These are phyloP conservation scores for Dynastes hyllus DNA, from an alignment of 2,888 invertebrate species.

Conservation along the genomic window DNA sequence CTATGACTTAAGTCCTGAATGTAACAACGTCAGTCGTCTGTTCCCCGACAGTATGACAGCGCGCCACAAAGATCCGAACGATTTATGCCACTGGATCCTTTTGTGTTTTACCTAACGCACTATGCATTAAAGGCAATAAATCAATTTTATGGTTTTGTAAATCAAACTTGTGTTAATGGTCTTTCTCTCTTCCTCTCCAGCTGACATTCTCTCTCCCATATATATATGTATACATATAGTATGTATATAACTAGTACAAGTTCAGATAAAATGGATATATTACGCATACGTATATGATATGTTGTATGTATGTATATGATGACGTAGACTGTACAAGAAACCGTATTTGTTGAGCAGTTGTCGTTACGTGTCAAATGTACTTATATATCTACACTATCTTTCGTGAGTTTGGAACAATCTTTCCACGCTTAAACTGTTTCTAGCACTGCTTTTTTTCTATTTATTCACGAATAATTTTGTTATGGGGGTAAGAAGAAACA, in stretches of 20 bases:
- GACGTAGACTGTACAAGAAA: constrained; percentile 24
- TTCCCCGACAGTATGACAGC: constrained; percentile 65
- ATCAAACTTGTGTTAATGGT: constrained; percentile 70
- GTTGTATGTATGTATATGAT: constrained; percentile 23
- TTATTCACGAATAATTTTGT: no score
- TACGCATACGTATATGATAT: constrained; percentile 17
- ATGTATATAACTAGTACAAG: neutral
- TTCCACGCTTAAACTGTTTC: no score
- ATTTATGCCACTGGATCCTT: constrained; percentile 71
- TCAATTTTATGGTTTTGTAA: constrained; percentile 73
- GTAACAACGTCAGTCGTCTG: constrained; percentile 55
- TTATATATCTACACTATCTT: neutral
- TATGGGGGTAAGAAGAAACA: no score
- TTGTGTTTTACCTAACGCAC: constrained; percentile 71
- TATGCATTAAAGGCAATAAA: constrained; percentile 71
- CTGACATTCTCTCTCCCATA: neutral
- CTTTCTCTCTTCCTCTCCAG: constrained; percentile 54
- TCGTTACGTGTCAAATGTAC: constrained; percentile 25
- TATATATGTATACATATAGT: neutral
- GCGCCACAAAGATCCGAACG: constrained; percentile 69
- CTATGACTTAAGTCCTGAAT: constrained; percentile 56
- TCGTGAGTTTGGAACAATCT: no score
- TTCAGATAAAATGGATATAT: constrained; percentile 37
- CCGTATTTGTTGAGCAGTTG: constrained; percentile 28
- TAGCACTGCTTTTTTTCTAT: no score